Conservation (phyloP, 2,113 vertebrate genomes). For the Thunnus thynnus region DNA sequence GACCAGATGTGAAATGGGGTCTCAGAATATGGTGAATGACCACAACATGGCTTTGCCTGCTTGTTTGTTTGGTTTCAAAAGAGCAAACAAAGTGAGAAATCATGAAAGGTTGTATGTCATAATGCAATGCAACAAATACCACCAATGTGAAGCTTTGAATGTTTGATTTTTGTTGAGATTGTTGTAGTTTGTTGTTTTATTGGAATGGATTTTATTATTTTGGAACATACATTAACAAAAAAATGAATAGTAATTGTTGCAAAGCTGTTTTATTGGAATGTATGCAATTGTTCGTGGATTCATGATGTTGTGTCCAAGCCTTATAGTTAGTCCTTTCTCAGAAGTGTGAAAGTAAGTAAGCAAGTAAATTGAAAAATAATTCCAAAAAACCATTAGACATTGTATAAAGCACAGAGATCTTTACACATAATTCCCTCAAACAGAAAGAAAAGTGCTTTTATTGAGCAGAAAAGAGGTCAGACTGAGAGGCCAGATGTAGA, state of each 20-base stretch:
- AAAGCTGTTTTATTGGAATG: background rate
- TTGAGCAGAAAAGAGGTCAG: conserved; percentile 26
- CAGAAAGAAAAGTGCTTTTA: conserved; percentile 40
- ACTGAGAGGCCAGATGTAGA: conserved; percentile 46
- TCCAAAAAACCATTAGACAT: background rate
- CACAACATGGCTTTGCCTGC: conserved; percentile 2
- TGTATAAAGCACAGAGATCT: conserved; percentile 8
- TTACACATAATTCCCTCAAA: background rate
- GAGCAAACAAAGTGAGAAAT: conserved; percentile 32
- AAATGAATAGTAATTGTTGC: background rate
- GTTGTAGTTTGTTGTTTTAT: background rate
- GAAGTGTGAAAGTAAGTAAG: background rate
- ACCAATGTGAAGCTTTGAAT: background rate
- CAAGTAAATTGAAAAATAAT: conserved; percentile 1
- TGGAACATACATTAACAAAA: background rate
- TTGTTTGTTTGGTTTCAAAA: conserved; percentile 25
- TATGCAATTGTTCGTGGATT: background rate
- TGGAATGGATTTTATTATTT: background rate
- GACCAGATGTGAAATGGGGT: conserved; percentile 15
- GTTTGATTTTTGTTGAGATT: conserved; percentile 18
- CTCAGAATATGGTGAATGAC: conserved; percentile 16
- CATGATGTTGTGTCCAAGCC: background rate
- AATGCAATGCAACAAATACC: conserved; percentile 2
- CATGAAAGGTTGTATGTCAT: background rate
- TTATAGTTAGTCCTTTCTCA: background rate